phyloP scores from a whole-genome alignment of 2,797 vertebrate species.

The Chiroxiphia lanceolata region DNA sequence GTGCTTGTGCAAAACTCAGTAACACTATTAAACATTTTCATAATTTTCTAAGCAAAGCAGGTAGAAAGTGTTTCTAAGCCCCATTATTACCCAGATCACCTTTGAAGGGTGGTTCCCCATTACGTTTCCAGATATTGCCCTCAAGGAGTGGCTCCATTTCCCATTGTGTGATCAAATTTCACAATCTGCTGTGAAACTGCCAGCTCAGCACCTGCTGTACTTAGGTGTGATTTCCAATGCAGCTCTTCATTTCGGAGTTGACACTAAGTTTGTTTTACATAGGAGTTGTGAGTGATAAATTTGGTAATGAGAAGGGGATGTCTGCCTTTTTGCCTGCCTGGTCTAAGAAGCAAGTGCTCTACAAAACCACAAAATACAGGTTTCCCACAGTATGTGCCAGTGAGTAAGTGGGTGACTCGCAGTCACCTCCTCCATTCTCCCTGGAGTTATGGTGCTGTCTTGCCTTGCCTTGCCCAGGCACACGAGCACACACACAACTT shows the following conservation, averaged over 20 bases:
- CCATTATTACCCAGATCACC: conserved; percentile 61
- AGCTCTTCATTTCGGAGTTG: background rate
- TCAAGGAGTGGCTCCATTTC: conserved; percentile 64
- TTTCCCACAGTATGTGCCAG: conserved; percentile 31
- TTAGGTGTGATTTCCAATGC: background rate
- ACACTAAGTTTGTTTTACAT: background rate
- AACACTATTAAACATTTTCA: conserved; percentile 49
- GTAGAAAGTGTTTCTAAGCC: conserved; percentile 62
- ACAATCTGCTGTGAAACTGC: conserved; percentile 63
- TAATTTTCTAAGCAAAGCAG: conserved; percentile 69
- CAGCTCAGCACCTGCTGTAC: conserved; percentile 55
- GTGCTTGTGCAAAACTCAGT: conserved; percentile 41
- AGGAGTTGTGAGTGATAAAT: background rate
- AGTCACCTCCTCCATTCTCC: conserved; percentile 28
- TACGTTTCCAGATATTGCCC: conserved; percentile 65
- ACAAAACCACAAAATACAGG: conserved; percentile 29
- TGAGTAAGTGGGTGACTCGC: conserved; percentile 48
- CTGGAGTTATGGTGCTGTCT: conserved; percentile 9
- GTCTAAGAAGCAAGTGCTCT: background rate
- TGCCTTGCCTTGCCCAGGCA: conserved; percentile 36
- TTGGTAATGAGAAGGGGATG: background rate
- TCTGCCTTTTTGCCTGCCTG: background rate
- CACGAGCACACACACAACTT: background rate
- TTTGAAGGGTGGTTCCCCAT: conserved; percentile 58
- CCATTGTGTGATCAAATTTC: conserved; percentile 63